Base-by-base conservation (phyloP, 2,888 invertebrate genomes). In the Apantesis nais region DNA sequence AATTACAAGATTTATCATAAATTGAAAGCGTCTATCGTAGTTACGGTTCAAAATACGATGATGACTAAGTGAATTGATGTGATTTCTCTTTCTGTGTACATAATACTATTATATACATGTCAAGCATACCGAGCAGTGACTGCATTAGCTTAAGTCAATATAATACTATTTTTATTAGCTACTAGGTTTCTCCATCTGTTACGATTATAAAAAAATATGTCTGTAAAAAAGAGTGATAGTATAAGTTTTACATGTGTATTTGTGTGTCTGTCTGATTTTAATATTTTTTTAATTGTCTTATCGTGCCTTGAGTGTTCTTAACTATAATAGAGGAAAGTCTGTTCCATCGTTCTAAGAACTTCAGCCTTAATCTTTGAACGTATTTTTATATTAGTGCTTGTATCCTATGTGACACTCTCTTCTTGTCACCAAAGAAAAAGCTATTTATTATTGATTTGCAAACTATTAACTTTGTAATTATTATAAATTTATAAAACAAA, bases 61-160 rank as follows among this genome's bases (percentile, higher is more conserved):
- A 39, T 72, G 72, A 72, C 68, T 68, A 66, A 72, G 66, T 44
- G 34, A 65, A 65, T 61, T 29, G 41, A 61, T 66, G 66, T 55
- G 55, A 68, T 72, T 68, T 72, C 72, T 69, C 73, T n/a, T 55
- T 58, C 67, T 62, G 55, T 65, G 14, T 19, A 70, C 60, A 22
- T 39, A 44, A 44, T 60, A 58, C 65, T 44, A 22, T 61, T 48
- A 70, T 65, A 41, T 16, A 44, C 44, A 37, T 67, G 67, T 44
- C 60, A 39, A 39, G 66, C 58, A 29, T 58, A 58, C 58, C 58
- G 9, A 66, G 39, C 29, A 39, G 65, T 61, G 31, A 48, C 31
- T 63, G 25, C 37, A 19, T 48, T 66, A 29, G 34, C 34, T 34
- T 65, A 65, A n/a, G 34, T 34, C 34, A 31, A 37, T 66, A 66